Conservation (phyloP, 2,888 invertebrate genomes). For the Patella depressa region DNA sequence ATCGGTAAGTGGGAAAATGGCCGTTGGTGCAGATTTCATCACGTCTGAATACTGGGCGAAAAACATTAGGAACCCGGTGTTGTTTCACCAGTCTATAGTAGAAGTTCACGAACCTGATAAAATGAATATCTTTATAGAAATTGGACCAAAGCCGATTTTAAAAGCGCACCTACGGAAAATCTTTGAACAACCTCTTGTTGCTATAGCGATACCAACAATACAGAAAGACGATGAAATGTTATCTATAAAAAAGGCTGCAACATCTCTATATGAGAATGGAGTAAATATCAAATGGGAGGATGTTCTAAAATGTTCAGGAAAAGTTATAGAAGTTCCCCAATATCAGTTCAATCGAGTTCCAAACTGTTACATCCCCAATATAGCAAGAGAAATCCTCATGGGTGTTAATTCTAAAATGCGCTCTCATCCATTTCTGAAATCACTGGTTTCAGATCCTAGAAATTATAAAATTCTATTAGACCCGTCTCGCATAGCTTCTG, state of each 20-base stretch:
- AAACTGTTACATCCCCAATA: constrained; percentile 32
- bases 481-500: constrained; percentile 35
- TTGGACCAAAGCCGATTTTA: constrained; percentile 33
- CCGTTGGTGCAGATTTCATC: neutral
- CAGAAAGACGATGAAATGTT: neutral
- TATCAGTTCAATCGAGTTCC: constrained; percentile 39
- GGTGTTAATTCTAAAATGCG: constrained; percentile 27
- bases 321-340: constrained; percentile 31
- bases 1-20: constrained; percentile 22
- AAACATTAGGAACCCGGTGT: constrained; percentile 29
- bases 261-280: neutral
- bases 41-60: constrained; percentile 29
- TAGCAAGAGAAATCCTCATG: constrained; percentile 18
- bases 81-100: constrained; percentile 23
- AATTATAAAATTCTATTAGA: constrained; percentile 27
- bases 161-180: constrained; percentile 27
- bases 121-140: constrained; percentile 27
- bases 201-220: neutral
- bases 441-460: constrained; percentile 21
- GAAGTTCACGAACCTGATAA: neutral
- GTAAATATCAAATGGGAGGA: neutral
- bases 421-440: constrained; percentile 1
- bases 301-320: no score
- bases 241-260: neutral
- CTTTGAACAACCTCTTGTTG: neutral